Evolutionary conservation across 1,140 invertebrate genomes (phyloP).

Genomic region (Anadara kagoshimensis): DNA sequence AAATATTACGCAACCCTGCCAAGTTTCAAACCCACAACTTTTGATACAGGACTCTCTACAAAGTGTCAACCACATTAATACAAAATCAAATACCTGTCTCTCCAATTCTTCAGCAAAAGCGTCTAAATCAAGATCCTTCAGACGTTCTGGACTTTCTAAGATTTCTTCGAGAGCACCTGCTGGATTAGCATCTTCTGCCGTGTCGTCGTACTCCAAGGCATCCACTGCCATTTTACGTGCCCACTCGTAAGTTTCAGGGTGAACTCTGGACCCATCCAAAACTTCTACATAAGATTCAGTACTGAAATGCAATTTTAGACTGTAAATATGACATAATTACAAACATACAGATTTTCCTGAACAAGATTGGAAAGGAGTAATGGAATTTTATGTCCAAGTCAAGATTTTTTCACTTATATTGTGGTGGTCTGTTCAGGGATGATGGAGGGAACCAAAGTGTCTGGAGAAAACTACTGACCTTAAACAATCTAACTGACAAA

Average conservation of each 20-base stretch:
- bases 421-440: too few relatives aligned
- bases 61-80: too few relatives aligned
- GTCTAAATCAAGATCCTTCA: slow-evolving; percentile 98
- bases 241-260: slow-evolving; percentile 99
- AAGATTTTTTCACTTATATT: background rate
- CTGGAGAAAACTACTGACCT: too few relatives aligned
- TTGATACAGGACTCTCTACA: too few relatives aligned
- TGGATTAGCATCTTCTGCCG: slow-evolving; percentile 86
- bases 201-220: slow-evolving; percentile 97
- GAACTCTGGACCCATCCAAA: slow-evolving; percentile 96
- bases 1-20: too few relatives aligned
- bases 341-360: background rate
- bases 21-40: too few relatives aligned
- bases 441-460: too few relatives aligned
- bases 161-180: slow-evolving; percentile 98
- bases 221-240: slow-evolving; percentile 99
- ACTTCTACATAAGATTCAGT: slow-evolving; percentile 97
- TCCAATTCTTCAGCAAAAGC: slow-evolving; percentile 98
- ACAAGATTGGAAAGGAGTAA: background rate
- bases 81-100: slow-evolving; percentile 80
- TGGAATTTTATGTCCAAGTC: background rate
- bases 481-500: too few relatives aligned
- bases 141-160: slow-evolving; percentile 91
- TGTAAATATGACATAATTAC: background rate
- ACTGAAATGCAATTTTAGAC: slow-evolving; percentile 71